Base-by-base conservation (phyloP, 2,888 invertebrate genomes). In the Octonoba sinensis region DNA sequence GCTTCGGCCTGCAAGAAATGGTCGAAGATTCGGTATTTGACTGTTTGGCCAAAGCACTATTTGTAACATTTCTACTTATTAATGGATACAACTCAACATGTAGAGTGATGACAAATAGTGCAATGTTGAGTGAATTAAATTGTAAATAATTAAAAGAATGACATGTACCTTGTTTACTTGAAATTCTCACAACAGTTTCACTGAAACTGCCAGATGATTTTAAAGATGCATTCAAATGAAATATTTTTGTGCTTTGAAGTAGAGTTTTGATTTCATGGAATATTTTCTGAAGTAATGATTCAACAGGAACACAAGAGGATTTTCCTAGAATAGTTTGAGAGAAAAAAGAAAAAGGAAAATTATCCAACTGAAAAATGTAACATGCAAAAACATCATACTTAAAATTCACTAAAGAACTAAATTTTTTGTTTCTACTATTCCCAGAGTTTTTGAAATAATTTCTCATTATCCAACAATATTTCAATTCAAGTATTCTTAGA, bases 91-190 rank as follows among this genome's bases (percentile, higher is more conserved):
- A n/a, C n/a, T n/a, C n/a, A n/a, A n/a, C n/a, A n/a, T n/a, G n/a
- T n/a, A n/a, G n/a, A n/a, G n/a, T n/a, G n/a, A n/a, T n/a, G n/a
- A n/a, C n/a, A n/a, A n/a, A n/a, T 36, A 6, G 1, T 6, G 36
- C 8, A 36, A 36, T 36, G 11, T 36, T 36, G 8, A 36, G 8
- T 36, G 36, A 36, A 11, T 36, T 36, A 1, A 36, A 36, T 11
- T 11, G 20, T 4, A 24, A 49, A 66, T 11, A 46, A 64, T 18
- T 46, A 64, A 59, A 46, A n/a, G n/a, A 46, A 36, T 8, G 11
- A 36, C 8, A 36, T 16, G 47, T 66, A 78, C 78, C 78, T 72
- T 44, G 70, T n/a, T 66, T 78, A 12, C 46, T 65, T 1, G 49
- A 44, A 57, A 65, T 78, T 22, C 6, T 16, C 24, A 54, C 65